Evolutionary conservation across 2,113 vertebrate species (phyloP).

Genomic region (Corydoras sp.): DNA sequence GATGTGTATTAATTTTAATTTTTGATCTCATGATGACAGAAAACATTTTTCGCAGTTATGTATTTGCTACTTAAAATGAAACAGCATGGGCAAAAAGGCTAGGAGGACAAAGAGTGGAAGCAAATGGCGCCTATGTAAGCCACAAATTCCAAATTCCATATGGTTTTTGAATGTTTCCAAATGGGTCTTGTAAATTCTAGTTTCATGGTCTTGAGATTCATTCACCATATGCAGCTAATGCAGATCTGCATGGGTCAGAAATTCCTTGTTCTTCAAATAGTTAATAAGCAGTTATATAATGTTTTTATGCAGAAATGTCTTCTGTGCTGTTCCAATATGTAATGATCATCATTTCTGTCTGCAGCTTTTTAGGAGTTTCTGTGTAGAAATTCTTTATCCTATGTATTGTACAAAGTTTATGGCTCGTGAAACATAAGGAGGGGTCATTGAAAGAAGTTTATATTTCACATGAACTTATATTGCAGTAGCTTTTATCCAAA

Average conservation of each 20-base stretch:
- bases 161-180: conserved; percentile 11
- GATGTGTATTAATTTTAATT: too few relatives aligned
- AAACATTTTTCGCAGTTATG: too few relatives aligned
- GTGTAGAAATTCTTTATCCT: neutral
- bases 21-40: too few relatives aligned
- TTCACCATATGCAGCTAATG: conserved; percentile 1
- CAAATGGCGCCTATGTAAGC: neutral
- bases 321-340: conserved; percentile 5
- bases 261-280: neutral
- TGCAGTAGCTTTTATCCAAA: too few relatives aligned
- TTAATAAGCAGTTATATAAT: conserved; percentile 12
- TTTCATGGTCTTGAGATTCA: conserved; percentile 1
- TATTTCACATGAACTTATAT: too few relatives aligned
- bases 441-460: too few relatives aligned
- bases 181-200: neutral
- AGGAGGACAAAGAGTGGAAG: neutral
- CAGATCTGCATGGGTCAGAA: neutral
- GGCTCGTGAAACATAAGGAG: too few relatives aligned
- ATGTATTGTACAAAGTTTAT: too few relatives aligned
- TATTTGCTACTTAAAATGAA: too few relatives aligned
- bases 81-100: neutral
- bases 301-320: neutral
- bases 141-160: neutral
- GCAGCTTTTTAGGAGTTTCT: conserved; percentile 14
- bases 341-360: conserved; percentile 18